Evolutionary conservation across 2,888 invertebrate genomes (phyloP).

Genomic region (Polylopha cassiicola): DNA sequence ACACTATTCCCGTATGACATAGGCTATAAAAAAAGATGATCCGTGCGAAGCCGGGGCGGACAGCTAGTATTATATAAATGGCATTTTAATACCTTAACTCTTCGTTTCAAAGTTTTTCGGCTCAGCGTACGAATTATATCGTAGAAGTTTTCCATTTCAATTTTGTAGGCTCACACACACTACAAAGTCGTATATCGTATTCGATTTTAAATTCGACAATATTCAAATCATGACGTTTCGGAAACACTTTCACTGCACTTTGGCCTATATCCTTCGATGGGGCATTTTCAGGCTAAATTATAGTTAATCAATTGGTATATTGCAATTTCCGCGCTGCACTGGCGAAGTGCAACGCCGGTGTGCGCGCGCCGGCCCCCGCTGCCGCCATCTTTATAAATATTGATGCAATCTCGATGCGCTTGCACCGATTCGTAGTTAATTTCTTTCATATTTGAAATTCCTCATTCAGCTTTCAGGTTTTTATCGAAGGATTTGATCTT

Average conservation of each 20-base stretch:
- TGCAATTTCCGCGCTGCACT: constrained; percentile 55
- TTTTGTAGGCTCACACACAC: constrained; percentile 25
- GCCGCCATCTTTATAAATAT: constrained; percentile 66
- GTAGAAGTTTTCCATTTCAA: constrained; percentile 63
- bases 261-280: no score
- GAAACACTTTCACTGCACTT: constrained; percentile 4
- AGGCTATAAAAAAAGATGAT: no score
- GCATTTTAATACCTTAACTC: constrained; percentile 50
- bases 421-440: constrained; percentile 65
- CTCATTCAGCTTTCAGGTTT: no score
- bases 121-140: constrained; percentile 66
- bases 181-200: constrained; percentile 25
- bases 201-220: constrained; percentile 15
- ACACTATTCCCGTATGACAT: no score
- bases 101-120: constrained; percentile 65
- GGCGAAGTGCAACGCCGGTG: constrained; percentile 56
- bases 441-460: constrained; percentile 55
- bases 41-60: no score
- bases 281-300: no score
- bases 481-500: no score
- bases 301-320: constrained; percentile 1
- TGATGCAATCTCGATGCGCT: constrained; percentile 65
- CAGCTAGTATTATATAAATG: no score
- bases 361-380: constrained; percentile 46
- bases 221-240: constrained; percentile 28